Base-by-base conservation (phyloP, 2,797 vertebrate genomes). In the Pygocentrus nattereri region DNA sequence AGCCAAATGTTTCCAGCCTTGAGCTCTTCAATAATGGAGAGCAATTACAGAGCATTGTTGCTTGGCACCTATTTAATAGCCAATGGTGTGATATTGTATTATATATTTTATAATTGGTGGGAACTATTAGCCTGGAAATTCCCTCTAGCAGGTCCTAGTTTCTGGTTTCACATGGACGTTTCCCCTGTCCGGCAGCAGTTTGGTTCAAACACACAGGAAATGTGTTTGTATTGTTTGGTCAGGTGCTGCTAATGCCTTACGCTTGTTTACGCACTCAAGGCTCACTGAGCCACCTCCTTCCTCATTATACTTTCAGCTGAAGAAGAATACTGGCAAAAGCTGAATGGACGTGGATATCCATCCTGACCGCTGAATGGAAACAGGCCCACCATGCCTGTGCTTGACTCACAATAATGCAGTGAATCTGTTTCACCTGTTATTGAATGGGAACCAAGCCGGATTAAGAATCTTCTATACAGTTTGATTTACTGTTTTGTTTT, bases 191-290 rank as follows among this genome's bases (percentile, higher is more conserved):
- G 27, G 54, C 71, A 54, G 59, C 44, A 58, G 19, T 70, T 77
- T 67, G 79, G 67, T 31, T 72, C 67, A 76, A 83, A 84, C 84
- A 74, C 74, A 76, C 74, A 81, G 76, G 80, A 61, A 79, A 85
- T 79, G 79, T 8, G 68, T 47, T 38, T 62, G 49, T 71, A 84
- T 87, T 90, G 78, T 88, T 87, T 76, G 44, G 61, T 62, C 84
- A 86, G 81, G 79, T 86, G 83, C 82, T 73, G 25, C 67, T 70
- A 64, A 47, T 79, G 78, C 25, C 31, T 41, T 56, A 21, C n/a
- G 38, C 59, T 71, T 76, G 74, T 80, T 86, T 82, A 74, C 12
- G 13, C 75, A 67, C 52, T 61, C 56, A 78, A 76, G 62, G 31
- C 50, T 79, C 58, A 52, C 64, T 71, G 19, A 74, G 41, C 52